A percentile compares a stretch with the other conserved stretches of the same genome.
Evolutionary conservation across 2,113 vertebrate species (phyloP).

Genomic region (Pelodiscus sinensis): DNA sequence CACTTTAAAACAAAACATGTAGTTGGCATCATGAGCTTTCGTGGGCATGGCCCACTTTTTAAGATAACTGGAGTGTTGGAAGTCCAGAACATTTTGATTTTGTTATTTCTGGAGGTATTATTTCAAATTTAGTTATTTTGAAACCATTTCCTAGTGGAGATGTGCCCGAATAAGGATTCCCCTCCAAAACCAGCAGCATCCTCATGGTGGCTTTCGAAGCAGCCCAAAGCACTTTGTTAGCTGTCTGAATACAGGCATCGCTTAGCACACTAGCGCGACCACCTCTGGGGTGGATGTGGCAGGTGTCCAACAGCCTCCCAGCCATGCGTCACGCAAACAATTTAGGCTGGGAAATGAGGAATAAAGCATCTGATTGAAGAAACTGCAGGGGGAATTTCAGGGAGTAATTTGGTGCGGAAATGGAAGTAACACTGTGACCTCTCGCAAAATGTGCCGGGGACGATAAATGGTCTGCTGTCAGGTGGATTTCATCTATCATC

Average conservation of each 20-base stretch:
- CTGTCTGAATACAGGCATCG: not conserved
- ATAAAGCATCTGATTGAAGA: not conserved
- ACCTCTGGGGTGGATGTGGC: not conserved
- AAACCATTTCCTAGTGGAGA: no score
- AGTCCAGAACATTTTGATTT: no score
- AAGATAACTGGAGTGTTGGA: no score
- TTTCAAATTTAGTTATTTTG: no score
- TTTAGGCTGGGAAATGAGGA: not conserved
- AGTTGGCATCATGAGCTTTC: no score
- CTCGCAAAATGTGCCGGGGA: not conserved
- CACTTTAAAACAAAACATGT: no score
- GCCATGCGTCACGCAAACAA: not conserved
- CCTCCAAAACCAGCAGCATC: not conserved
- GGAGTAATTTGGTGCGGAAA: not conserved
- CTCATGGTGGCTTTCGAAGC: not conserved
- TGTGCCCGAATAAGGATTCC: not conserved
- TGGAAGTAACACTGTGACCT: not conserved
- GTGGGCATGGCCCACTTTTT: no score
- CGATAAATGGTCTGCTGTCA: not conserved
- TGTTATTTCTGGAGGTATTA: no score
- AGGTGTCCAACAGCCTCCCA: not conserved
- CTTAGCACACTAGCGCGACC: fast-evolving
- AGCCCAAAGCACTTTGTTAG: fast-evolving
- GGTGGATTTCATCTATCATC: not conserved
- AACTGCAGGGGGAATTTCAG: not conserved